These are phyloP conservation scores for Trissolcus japonicus DNA, from an alignment of 2,888 invertebrate genomes.

Conservation along the genomic window DNA sequence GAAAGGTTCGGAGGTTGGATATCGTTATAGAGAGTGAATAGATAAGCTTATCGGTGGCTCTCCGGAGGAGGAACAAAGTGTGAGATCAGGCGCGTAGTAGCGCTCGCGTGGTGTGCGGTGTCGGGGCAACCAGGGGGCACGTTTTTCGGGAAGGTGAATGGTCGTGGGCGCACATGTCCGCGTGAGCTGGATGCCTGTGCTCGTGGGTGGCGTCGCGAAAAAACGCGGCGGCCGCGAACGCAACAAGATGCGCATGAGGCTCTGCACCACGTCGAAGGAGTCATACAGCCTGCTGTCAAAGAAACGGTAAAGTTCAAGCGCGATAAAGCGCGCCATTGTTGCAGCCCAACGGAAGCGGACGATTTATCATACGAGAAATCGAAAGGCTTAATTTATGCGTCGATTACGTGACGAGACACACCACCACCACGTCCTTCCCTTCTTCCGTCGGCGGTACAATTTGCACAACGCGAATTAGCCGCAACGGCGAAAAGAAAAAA, in stretches of 20 bases:
- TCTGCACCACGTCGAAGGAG: slow-evolving; percentile 74
- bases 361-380: slow-evolving; percentile 19
- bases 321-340: slow-evolving; percentile 19
- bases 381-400: slow-evolving; percentile 5
- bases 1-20: no score
- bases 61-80: slow-evolving; percentile 21
- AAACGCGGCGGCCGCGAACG: slow-evolving; percentile 64
- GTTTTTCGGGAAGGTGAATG: slow-evolving; percentile 35
- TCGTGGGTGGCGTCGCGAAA: slow-evolving; percentile 71
- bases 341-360: slow-evolving; percentile 10
- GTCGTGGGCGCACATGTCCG: slow-evolving; percentile 51
- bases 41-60: slow-evolving; percentile 1
- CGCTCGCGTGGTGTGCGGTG: background rate
- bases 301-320: slow-evolving; percentile 69
- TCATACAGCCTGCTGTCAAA: slow-evolving; percentile 74
- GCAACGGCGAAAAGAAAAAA: background rate
- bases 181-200: slow-evolving; percentile 71
- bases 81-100: slow-evolving; percentile 1
- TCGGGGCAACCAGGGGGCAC: no score
- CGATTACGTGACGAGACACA: slow-evolving; percentile 7
- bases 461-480: slow-evolving; percentile 31
- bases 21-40: background rate
- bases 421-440: background rate
- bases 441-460: slow-evolving; percentile 6
- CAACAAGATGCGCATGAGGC: slow-evolving; percentile 73